Conservation (phyloP, 2,113 vertebrate genomes). For the Dipodomys merriami region DNA sequence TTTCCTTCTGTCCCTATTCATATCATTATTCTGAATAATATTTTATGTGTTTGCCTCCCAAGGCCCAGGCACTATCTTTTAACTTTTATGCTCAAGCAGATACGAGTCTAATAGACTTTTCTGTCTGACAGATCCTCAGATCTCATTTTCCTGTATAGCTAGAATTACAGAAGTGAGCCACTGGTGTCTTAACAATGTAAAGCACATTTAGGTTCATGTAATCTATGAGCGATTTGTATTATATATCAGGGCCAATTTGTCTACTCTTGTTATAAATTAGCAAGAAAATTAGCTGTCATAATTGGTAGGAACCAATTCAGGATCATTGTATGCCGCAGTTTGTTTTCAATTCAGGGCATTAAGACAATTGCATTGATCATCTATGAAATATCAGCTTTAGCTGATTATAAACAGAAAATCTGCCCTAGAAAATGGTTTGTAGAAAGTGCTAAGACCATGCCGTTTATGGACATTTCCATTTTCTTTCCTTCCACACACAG, state of each 20-base stretch:
- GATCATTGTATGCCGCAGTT: background rate
- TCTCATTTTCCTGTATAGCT: too few species aligned
- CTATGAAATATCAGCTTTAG: background rate
- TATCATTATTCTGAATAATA: slow-evolving; percentile 19
- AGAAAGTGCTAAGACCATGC: slow-evolving; percentile 49
- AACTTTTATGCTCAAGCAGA: too few species aligned
- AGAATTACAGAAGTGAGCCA: too few species aligned
- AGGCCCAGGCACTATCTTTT: too few species aligned
- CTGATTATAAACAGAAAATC: background rate
- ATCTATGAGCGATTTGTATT: slow-evolving; percentile 37
- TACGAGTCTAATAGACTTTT: too few species aligned
- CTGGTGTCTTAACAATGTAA: slow-evolving; percentile 33
- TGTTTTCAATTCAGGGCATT: slow-evolving; percentile 55
- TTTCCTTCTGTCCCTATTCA: background rate
- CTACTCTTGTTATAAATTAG: slow-evolving; percentile 69
- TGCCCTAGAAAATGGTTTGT: slow-evolving; percentile 44
- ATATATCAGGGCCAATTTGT: slow-evolving; percentile 58
- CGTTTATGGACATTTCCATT: background rate
- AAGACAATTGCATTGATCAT: slow-evolving; percentile 6
- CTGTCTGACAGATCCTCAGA: too few species aligned
- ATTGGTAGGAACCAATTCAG: slow-evolving; percentile 53
- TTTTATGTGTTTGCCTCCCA: too few species aligned
- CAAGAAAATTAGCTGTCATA: slow-evolving; percentile 64
- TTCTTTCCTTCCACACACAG: slow-evolving; percentile 71
- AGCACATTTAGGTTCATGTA: slow-evolving; percentile 12